Percentiles rank a stretch among this genome's conserved stretches.
Evolutionary conservation across 2,888 invertebrate species (phyloP).

Genomic region (Archaeoteleia sp.): DNA sequence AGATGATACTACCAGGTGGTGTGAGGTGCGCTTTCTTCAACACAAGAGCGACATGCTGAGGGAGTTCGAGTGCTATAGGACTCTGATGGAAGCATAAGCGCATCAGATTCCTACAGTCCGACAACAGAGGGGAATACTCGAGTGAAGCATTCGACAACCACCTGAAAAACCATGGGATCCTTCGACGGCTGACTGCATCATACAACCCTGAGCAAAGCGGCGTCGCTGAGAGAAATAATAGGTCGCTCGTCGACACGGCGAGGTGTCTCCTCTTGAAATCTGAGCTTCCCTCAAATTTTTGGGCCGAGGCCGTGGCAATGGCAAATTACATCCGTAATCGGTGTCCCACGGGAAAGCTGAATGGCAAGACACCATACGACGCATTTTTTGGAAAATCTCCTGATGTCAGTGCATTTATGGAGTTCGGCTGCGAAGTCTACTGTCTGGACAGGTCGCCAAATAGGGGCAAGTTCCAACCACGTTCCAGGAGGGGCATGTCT

Average conservation of each 20-base stretch:
- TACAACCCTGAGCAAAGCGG: conserved; percentile 62
- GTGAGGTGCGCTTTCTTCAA: conserved; percentile 31
- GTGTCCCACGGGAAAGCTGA: conserved; percentile 38
- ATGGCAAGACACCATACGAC: conserved; percentile 47
- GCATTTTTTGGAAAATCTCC: conserved; percentile 21
- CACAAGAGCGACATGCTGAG: conserved; percentile 44
- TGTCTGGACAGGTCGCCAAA: conserved; percentile 13
- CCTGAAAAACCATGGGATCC: conserved; percentile 54
- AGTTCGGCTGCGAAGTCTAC: conserved; percentile 53
- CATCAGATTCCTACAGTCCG: conserved; percentile 50
- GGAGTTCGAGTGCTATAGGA: conserved; percentile 42
- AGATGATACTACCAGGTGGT: conserved; percentile 54
- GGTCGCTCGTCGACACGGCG: conserved; percentile 58
- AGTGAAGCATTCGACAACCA: conserved; percentile 55
- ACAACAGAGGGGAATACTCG: conserved; percentile 52
- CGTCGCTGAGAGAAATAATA: conserved; percentile 59
- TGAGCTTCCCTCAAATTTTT: conserved; percentile 45
- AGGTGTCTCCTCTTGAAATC: conserved; percentile 55
- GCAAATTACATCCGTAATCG: conserved; percentile 60
- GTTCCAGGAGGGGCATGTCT: conserved; percentile 36
- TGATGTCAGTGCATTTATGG: conserved; percentile 45
- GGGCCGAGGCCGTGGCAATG: too few species aligned
- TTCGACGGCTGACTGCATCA: conserved; percentile 51
- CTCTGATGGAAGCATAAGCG: conserved; percentile 35
- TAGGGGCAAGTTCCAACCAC: conserved; percentile 30